Base-by-base conservation (phyloP, 2,797 vertebrate species). In the Lates japonicus region DNA sequence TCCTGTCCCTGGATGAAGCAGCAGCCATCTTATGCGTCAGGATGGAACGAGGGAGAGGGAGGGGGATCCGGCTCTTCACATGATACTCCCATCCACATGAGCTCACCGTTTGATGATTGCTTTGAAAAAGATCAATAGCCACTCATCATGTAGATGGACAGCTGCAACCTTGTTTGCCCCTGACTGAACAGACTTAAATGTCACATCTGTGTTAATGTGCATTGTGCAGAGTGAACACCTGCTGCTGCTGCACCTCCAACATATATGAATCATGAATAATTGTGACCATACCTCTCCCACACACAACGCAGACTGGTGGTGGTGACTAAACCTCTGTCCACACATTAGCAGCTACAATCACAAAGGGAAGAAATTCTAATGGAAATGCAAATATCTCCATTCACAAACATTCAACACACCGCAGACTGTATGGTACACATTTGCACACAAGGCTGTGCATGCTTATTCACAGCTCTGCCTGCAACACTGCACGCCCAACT, bases 1-100 rank as follows among this genome's bases (percentile, higher is more conserved):
- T 54, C 64, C 63, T 74, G 68, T 78, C 58, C 11, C 41, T 37
- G 58, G 48, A 20, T 68, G 25, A 82, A 44, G 71, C 72, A 86
- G 83, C 74, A 78, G 82, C 86, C 87, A 89, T 87, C 63, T 88
- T 86, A 72, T 55, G 46, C 16, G 46, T 65, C 66, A 25, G 46
- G 62, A 70, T 7, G 19, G 31, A 31, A 9, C 3, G 41, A 7
- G 42, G 58, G 54, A 31, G 35, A n/a, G 19, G 49, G n/a, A 5
- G 11, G 49, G n/a, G 54, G 35, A 84, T 64, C 48, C 31, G 17
- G 64, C 39, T 68, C n/a, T 70, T 78, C 78, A 81, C 68, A 69
- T 63, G 74, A 82, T 46, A 70, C 60, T 64, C 71, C 76, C 75
- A 25, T 76, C 46, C 17, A 64, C 33, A 54, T 61, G 46, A 73